These are phyloP conservation scores for Drosophila parvula DNA, from an alignment of 1,140 invertebrate genomes.

Conservation along the genomic window DNA sequence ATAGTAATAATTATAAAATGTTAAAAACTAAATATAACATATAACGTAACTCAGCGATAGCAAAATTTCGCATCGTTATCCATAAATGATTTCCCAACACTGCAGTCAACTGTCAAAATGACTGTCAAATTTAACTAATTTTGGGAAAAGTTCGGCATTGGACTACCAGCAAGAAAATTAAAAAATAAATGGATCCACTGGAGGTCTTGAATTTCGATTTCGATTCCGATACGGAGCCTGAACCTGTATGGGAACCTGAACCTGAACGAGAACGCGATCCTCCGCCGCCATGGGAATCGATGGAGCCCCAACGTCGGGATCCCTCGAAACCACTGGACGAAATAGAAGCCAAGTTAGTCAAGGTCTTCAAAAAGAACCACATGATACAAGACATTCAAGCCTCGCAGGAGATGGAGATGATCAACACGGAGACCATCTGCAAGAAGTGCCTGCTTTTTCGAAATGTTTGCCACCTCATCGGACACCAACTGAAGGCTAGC, in stretches of 20 bases:
- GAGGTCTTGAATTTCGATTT: background rate
- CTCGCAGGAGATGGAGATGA: slow-evolving; percentile 26
- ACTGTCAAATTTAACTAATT: background rate
- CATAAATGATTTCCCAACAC: too few relatives aligned
- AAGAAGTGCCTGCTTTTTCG: slow-evolving; percentile 48
- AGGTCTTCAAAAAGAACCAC: slow-evolving; percentile 38
- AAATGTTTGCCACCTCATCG: slow-evolving; percentile 27
- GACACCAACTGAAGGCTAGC: slow-evolving; percentile 10
- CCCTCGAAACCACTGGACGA: slow-evolving; percentile 14
- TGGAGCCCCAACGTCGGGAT: slow-evolving; percentile 6
- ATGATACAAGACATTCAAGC: background rate
- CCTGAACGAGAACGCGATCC: background rate
- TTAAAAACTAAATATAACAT: too few relatives aligned
- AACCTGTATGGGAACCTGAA: background rate
- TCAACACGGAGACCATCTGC: slow-evolving; percentile 34
- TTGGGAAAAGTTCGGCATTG: background rate
- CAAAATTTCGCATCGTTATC: too few relatives aligned
- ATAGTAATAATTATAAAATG: too few relatives aligned
- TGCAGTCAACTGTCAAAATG: background rate
- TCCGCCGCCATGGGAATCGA: slow-evolving; percentile 14
- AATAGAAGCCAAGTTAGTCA: slow-evolving; percentile 20
- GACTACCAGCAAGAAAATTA: background rate
- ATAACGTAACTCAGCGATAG: too few relatives aligned
- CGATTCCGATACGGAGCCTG: background rate
- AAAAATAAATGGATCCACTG: background rate